phyloP scores from a whole-genome alignment of 2,113 vertebrate genomes.

The Bostrychus sinensis region DNA sequence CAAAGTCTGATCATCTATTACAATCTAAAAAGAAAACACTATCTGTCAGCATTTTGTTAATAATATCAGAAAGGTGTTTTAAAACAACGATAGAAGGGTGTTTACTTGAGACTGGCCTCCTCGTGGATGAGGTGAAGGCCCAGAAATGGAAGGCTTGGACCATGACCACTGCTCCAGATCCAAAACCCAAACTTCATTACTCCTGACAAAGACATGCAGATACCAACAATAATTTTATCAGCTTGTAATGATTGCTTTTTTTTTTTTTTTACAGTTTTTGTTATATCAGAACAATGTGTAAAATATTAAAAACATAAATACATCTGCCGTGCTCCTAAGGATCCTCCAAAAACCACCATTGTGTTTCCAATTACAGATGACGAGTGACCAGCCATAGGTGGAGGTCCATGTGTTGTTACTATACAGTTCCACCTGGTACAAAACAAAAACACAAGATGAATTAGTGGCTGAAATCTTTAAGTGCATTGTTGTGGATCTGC shows the following conservation, averaged over 20 bases:
- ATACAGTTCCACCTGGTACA: conserved; percentile 96
- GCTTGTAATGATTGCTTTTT: neutral
- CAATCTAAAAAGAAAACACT: conserved; percentile 79
- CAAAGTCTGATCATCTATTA: conserved; percentile 91
- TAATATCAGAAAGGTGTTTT: neutral
- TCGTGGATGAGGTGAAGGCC: conserved; percentile 89
- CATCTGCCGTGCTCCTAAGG: conserved; percentile 95
- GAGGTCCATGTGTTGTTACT: conserved; percentile 95
- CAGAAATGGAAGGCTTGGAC: conserved; percentile 90
- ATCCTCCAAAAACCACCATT: conserved; percentile 98
- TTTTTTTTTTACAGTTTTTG: neutral
- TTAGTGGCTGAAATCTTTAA: neutral
- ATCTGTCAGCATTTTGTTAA: neutral
- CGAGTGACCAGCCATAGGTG: conserved; percentile 98
- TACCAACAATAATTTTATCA: neutral
- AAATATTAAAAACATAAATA: too few species aligned
- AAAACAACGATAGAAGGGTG: neutral
- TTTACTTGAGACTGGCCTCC: conserved; percentile 96
- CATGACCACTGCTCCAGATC: conserved; percentile 98
- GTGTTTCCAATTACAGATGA: conserved; percentile 93
- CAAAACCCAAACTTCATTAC: conserved; percentile 96
- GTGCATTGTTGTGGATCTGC: neutral
- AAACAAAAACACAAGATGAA: neutral
- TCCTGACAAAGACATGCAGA: conserved; percentile 78
- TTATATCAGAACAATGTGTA: neutral